phyloP scores from a whole-genome alignment of 2,113 vertebrate species.

The Eretmodus cyanostictus region DNA sequence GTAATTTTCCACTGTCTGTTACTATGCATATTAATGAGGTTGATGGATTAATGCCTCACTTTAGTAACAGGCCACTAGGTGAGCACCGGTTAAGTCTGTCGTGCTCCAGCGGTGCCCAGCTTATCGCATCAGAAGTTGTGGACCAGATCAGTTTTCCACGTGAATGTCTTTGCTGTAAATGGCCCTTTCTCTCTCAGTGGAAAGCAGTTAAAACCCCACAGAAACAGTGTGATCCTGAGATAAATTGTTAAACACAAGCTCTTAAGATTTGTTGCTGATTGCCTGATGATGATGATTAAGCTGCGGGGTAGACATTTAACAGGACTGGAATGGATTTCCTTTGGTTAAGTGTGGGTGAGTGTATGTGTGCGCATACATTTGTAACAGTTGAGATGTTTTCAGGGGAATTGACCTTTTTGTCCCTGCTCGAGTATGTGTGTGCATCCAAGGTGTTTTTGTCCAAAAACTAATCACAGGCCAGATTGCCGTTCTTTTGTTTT shows the following conservation, averaged over 20 bases:
- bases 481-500: neutral
- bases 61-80: slow-evolving; percentile 27
- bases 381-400: slow-evolving; percentile 19
- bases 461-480: neutral
- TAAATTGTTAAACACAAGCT: slow-evolving; percentile 19
- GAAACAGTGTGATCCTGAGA: slow-evolving; percentile 6
- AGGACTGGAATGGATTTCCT: neutral
- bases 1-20: slow-evolving; percentile 41
- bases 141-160: slow-evolving; percentile 36
- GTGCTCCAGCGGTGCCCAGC: slow-evolving; percentile 20
- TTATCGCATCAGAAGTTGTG: slow-evolving; percentile 50
- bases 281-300: slow-evolving; percentile 12
- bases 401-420: neutral
- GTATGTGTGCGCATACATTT: slow-evolving; percentile 23
- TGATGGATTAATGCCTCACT: slow-evolving; percentile 48
- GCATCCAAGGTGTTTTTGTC: neutral
- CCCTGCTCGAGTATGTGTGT: neutral
- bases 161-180: slow-evolving; percentile 22
- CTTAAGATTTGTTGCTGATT: slow-evolving; percentile 27
- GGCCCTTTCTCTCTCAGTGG: neutral
- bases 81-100: slow-evolving; percentile 19
- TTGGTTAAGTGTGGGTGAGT: neutral
- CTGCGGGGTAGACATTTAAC: slow-evolving; percentile 7
- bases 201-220: slow-evolving; percentile 32
- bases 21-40: slow-evolving; percentile 59